Evolutionary conservation across 92 coral and sea anemone species (phyloP).

Genomic region (Micromussa lordhowensis): DNA sequence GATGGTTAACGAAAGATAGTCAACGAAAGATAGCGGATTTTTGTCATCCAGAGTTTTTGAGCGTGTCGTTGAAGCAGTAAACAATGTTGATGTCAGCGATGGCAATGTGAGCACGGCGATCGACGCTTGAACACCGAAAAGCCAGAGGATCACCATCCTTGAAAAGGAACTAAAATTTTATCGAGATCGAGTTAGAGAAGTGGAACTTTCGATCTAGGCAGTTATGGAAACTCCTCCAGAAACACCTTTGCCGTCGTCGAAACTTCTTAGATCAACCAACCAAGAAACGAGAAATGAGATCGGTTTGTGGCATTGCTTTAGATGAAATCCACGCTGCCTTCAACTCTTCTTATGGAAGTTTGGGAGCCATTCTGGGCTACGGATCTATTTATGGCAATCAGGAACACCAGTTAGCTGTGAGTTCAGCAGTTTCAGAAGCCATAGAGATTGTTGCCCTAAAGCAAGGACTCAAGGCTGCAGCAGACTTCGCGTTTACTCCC

Average conservation of each 20-base stretch:
- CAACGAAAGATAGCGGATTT: constrained; percentile 3
- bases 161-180: constrained; percentile 14
- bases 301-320: constrained; percentile 12
- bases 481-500: constrained; percentile 29
- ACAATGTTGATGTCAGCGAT: constrained; percentile 17
- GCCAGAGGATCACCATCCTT: constrained; percentile 11
- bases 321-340: not conserved
- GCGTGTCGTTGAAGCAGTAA: constrained; percentile 11
- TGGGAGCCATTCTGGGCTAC: constrained; percentile 37
- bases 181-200: constrained; percentile 14
- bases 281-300: not conserved
- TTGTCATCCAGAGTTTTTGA: constrained; percentile 1
- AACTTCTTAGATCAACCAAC: not conserved
- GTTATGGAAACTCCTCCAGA: constrained; percentile 38
- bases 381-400: constrained; percentile 27
- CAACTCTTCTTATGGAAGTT: not conserved
- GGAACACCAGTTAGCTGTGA: constrained; percentile 2
- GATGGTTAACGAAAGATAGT: no score
- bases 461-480: constrained; percentile 32
- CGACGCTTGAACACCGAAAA: constrained; percentile 22
- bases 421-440: constrained; percentile 8
- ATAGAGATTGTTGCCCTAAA: constrained; percentile 14
- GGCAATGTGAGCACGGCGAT: no score
- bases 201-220: not conserved
- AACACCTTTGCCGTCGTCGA: constrained; percentile 20